phyloP scores from a whole-genome alignment of 1,140 invertebrate genomes.

The Pogonomyrmex barbatus region DNA sequence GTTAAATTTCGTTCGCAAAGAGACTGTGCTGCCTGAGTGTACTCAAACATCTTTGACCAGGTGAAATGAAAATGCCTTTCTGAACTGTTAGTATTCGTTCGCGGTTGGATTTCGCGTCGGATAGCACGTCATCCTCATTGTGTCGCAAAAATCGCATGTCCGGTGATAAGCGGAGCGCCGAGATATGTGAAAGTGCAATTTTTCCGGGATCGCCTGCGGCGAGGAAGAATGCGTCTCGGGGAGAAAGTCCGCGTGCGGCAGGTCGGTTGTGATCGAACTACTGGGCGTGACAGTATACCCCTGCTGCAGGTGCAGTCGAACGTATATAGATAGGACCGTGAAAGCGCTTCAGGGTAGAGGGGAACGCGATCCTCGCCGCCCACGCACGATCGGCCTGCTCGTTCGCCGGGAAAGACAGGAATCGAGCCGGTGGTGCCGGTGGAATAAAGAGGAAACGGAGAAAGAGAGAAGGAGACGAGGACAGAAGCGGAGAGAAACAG shows the following conservation, averaged over 20 bases:
- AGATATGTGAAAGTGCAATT: neutral
- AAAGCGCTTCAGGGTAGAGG: slow-evolving; percentile 63
- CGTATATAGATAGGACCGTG: slow-evolving; percentile 64
- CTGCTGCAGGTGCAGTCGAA: slow-evolving; percentile 72
- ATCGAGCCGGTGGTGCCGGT: neutral
- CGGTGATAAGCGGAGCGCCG: neutral
- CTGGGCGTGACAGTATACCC: slow-evolving; percentile 77
- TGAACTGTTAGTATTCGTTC: neutral
- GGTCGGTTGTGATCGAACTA: slow-evolving; percentile 58
- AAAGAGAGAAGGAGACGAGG: neutral
- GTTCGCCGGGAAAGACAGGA: slow-evolving; percentile 58
- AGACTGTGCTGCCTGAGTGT: slow-evolving; percentile 17
- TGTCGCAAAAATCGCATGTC: neutral
- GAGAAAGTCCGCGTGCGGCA: slow-evolving; percentile 47
- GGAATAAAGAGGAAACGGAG: slow-evolving; percentile 33
- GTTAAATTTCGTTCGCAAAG: slow-evolving; percentile 38
- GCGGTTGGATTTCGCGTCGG: neutral
- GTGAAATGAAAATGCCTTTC: neutral
- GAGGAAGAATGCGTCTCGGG: neutral
- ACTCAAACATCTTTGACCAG: slow-evolving; percentile 27
- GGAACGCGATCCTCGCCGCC: slow-evolving; percentile 71
- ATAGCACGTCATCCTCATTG: neutral
- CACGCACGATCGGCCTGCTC: slow-evolving; percentile 73
- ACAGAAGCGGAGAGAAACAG: neutral
- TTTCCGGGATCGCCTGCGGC: neutral